A percentile compares a stretch with the other conserved stretches of the same genome.
Evolutionary conservation across 2,888 invertebrate genomes (phyloP).

Genomic region (Drosophila merina): DNA sequence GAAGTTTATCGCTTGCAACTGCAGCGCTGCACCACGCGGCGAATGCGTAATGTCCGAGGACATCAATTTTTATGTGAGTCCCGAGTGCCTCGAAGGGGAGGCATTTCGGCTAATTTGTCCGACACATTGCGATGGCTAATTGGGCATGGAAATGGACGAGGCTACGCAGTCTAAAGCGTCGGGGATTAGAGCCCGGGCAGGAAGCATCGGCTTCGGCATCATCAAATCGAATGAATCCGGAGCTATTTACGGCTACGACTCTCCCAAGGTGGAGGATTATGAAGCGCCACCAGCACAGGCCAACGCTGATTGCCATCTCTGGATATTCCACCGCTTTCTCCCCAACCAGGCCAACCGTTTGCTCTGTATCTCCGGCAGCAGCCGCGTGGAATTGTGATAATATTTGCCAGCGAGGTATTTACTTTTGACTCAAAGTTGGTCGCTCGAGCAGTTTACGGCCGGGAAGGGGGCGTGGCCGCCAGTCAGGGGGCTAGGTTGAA

Average conservation of each 20-base stretch:
- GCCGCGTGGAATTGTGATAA: slow-evolving; percentile 77
- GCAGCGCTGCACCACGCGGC: slow-evolving; percentile 64
- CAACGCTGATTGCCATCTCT: slow-evolving; percentile 47
- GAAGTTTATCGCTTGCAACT: slow-evolving; percentile 75
- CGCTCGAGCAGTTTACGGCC: slow-evolving; percentile 15
- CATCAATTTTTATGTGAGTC: slow-evolving; percentile 72
- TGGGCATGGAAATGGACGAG: slow-evolving; percentile 38
- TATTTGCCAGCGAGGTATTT: slow-evolving; percentile 81
- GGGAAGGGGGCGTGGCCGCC: not conserved
- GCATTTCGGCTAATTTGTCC: slow-evolving; percentile 62
- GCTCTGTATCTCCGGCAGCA: slow-evolving; percentile 62
- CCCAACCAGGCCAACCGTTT: slow-evolving; percentile 48
- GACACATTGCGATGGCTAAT: slow-evolving; percentile 52
- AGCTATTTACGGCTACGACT: not conserved
- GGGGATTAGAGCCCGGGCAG: not conserved
- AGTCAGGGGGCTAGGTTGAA: not conserved
- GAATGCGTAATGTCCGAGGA: slow-evolving; percentile 68
- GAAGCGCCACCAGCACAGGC: slow-evolving; percentile 1
- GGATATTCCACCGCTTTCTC: slow-evolving; percentile 29
- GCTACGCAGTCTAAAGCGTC: not conserved
- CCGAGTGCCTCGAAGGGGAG: slow-evolving; percentile 4
- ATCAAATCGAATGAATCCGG: slow-evolving; percentile 2
- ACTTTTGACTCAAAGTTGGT: slow-evolving; percentile 75
- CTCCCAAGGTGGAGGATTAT: slow-evolving; percentile 20
- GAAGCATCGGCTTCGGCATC: not conserved